phyloP scores from a whole-genome alignment of 2,888 invertebrate species.

The Baronia brevicornis region DNA sequence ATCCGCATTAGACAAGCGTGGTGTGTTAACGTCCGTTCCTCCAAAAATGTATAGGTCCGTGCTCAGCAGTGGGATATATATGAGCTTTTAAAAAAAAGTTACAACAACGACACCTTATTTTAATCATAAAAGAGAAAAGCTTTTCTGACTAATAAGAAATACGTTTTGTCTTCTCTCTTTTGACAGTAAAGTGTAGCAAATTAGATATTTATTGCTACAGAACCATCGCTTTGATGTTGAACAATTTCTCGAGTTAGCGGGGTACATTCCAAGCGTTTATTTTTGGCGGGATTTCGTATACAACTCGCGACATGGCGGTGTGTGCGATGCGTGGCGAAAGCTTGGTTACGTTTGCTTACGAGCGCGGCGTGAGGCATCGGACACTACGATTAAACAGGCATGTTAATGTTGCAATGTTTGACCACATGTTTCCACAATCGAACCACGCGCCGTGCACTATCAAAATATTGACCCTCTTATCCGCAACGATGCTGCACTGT shows the following conservation, averaged over 20 bases:
- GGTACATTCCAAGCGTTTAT: conserved; percentile 58
- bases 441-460: conserved; percentile 64
- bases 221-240: conserved; percentile 54
- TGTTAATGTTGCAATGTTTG: conserved; percentile 64
- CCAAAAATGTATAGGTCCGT: too few species aligned
- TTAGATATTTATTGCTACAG: conserved; percentile 41
- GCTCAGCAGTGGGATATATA: too few species aligned
- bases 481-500: conserved; percentile 56
- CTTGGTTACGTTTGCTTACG: conserved; percentile 45
- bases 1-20: too few species aligned
- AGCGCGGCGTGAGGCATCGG: conserved; percentile 34
- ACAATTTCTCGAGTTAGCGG: conserved; percentile 59
- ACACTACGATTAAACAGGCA: conserved; percentile 44
- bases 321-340: conserved; percentile 45
- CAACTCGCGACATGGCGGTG: conserved; percentile 36
- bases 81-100: too few species aligned
- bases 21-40: too few species aligned
- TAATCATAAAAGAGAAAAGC: too few species aligned
- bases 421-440: conserved; percentile 62
- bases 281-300: conserved; percentile 36
- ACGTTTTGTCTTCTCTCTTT: too few species aligned
- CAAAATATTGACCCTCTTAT: conserved; percentile 73
- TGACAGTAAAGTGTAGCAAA: conserved; percentile 4
- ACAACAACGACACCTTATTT: conserved; percentile 7
- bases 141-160: too few species aligned